Evolutionary conservation across 1,140 invertebrate genomes (phyloP).

Genomic region (Galleria mellonella): DNA sequence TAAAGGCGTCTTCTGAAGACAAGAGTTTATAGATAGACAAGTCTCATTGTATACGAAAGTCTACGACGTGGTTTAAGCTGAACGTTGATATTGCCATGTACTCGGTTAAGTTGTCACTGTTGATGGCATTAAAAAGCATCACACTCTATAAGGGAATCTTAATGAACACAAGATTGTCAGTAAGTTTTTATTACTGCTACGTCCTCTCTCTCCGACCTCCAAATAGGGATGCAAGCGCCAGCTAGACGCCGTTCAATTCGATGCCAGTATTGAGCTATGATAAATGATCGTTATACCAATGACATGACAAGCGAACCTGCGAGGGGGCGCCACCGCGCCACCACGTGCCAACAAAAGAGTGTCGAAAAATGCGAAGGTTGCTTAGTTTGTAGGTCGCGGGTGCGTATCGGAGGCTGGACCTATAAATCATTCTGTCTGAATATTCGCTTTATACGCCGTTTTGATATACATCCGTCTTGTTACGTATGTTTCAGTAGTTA

Average conservation of each 20-base stretch:
- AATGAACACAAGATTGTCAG: too few species aligned
- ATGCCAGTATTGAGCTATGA: constrained; percentile 64
- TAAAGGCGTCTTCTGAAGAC: too few species aligned
- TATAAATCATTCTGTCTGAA: constrained; percentile 65
- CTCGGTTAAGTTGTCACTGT: too few species aligned
- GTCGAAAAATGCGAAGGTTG: constrained; percentile 69
- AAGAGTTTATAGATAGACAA: too few species aligned
- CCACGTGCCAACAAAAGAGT: constrained; percentile 70
- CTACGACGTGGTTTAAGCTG: too few species aligned
- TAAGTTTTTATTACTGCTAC: too few species aligned
- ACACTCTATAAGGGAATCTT: too few species aligned
- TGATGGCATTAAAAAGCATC: too few species aligned
- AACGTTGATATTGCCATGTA: too few species aligned
- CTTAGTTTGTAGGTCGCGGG: constrained; percentile 70
- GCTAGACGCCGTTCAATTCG: constrained; percentile 45
- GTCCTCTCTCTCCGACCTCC: too few species aligned
- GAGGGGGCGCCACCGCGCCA: constrained; percentile 32
- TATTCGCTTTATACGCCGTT: constrained; percentile 48
- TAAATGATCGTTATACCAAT: constrained; percentile 53
- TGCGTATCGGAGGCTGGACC: constrained; percentile 55
- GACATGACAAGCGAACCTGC: constrained; percentile 64
- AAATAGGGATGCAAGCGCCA: constrained; percentile 46
- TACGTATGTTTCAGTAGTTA: background rate
- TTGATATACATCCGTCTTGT: constrained; percentile 6
- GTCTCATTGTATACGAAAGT: too few species aligned